Base-by-base conservation (phyloP, 1,140 invertebrate genomes). In the Thaumetopoea pityocampa region DNA sequence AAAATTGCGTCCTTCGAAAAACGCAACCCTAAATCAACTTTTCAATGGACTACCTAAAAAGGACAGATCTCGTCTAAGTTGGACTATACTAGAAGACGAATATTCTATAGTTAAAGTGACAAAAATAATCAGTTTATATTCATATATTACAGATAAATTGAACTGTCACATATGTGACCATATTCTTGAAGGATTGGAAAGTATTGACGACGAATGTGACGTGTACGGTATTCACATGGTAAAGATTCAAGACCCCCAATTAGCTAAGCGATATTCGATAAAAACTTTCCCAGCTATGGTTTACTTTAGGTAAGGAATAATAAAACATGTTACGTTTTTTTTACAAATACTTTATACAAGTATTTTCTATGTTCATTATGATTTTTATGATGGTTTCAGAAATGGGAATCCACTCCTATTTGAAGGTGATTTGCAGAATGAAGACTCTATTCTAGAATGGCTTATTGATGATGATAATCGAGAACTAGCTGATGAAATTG, bases 191-290 rank as follows among this genome's bases (percentile, higher is more conserved):
- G 94, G 94, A 43, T 73, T 98, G 37, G 96, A 97, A 78, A 91
- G 92, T 40, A 94, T 98, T 50, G 96, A 97, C 67, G 95, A 97
- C 65, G 95, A 98, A 70, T 95, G 94, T 67, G 96, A 97, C 69
- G 90, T 95, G 0, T 97, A 94, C 74, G 96, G 96, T 19, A 97
- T 98, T 57, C 94, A 97, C 60, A 91, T 98, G 90, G 96, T 98
- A 0, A 95, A 96, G 74, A 96, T 98, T 63, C 94, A 96, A 76
- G 96, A 98, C 85, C 92, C 93, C 0, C 93, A 95, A 64, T 70
- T 97, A 37, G 95, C 95, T 2, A 96, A 96, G 64, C 88, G 95
- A 46, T 97, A 97, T 85, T 96, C 95, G 16, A 97, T 98, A 33
- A 97, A 97, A 79, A 97, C 95, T 15, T 97, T 96, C 72, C 96